Conservation (phyloP, 2,797 vertebrate genomes). For the Myotis myotis region DNA sequence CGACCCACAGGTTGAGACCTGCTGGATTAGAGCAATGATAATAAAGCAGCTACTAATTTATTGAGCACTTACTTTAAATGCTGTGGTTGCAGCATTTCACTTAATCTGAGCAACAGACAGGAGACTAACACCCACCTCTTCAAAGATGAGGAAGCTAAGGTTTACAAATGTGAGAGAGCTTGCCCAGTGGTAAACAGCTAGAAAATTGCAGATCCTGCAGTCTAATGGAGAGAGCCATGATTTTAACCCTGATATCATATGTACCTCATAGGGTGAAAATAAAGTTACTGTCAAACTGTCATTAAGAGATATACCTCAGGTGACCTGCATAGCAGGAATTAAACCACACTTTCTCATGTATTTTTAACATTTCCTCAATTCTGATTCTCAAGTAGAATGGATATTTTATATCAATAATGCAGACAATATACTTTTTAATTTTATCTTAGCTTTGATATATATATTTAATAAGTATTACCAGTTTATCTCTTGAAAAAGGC, state of each 20-base stretch:
- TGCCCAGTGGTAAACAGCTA: not conserved
- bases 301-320: not conserved
- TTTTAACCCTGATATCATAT: not conserved
- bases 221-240: not conserved
- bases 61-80: not conserved
- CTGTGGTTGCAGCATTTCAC: not conserved
- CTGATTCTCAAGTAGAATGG: not conserved
- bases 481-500: not conserved
- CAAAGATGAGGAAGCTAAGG: not conserved
- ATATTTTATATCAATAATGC: constrained; percentile 37
- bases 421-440: constrained; percentile 7
- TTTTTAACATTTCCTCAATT: not conserved
- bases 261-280: not conserved
- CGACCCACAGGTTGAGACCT: too few relatives aligned
- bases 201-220: not conserved
- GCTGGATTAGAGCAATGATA: not conserved
- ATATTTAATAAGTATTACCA: constrained; percentile 56
- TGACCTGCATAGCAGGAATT: not conserved
- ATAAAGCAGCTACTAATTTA: not conserved
- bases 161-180: not conserved
- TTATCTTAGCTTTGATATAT: constrained; percentile 47
- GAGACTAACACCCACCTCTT: not conserved
- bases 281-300: not conserved
- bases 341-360: not conserved
- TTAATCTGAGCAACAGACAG: not conserved